These are phyloP conservation scores for Lerema accius DNA, from an alignment of 1,140 invertebrate genomes.

Conservation along the genomic window DNA sequence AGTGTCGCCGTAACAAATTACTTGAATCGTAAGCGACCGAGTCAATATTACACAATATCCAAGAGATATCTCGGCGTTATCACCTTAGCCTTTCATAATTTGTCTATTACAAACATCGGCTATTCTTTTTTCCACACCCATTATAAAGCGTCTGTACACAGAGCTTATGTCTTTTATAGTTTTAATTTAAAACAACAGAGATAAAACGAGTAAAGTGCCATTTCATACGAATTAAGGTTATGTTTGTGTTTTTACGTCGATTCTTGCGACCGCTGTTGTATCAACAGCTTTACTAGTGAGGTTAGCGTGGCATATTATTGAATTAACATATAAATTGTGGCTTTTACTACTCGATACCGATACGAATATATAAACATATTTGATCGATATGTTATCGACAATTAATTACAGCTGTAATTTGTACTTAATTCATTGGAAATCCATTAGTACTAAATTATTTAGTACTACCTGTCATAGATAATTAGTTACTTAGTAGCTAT, in stretches of 20 bases:
- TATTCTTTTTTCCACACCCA: conserved; percentile 49
- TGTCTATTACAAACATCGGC: conserved; percentile 50
- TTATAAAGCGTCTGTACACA: conserved; percentile 48
- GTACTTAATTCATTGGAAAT: conserved; percentile 12
- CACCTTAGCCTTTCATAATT: conserved; percentile 48
- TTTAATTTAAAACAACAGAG: conserved; percentile 62
- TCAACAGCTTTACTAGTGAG: conserved; percentile 32
- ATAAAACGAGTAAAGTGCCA: conserved; percentile 45
- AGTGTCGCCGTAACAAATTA: conserved; percentile 15
- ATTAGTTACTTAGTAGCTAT: too few species aligned
- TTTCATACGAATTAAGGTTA: conserved; percentile 55
- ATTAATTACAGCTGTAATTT: conserved; percentile 7
- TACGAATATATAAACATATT: not conserved
- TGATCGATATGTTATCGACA: conserved; percentile 6
- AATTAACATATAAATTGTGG: not conserved
- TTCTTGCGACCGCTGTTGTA: conserved; percentile 41
- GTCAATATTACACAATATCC: conserved; percentile 53
- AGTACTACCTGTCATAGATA: not conserved
- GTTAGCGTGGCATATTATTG: conserved; percentile 4
- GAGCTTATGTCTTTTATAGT: conserved; percentile 51
- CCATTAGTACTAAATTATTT: conserved; percentile 20
- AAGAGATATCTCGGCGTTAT: conserved; percentile 43
- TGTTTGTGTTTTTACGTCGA: conserved; percentile 44
- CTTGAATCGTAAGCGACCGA: conserved; percentile 37
- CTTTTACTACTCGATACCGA: conserved; percentile 6